Conservation (phyloP, 2,113 vertebrate genomes). For the Mesocricetus auratus region DNA sequence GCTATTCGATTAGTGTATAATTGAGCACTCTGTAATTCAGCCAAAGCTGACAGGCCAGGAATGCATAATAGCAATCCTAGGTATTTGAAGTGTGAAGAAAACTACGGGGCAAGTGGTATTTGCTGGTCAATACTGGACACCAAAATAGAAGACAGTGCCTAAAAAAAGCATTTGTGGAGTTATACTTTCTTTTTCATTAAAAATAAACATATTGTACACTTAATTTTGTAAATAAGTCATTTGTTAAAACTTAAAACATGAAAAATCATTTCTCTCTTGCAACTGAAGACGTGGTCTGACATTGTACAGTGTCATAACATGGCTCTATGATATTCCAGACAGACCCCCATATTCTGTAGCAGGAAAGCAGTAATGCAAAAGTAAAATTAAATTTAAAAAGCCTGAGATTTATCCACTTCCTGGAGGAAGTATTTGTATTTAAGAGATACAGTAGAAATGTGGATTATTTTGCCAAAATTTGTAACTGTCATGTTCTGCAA, state of each 20-base stretch:
- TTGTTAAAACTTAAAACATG: neutral
- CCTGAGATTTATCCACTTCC: neutral
- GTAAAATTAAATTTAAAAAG: neutral
- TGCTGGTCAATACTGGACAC: slow-evolving; percentile 78
- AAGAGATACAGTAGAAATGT: neutral
- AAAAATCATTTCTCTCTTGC: neutral
- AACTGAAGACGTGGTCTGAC: neutral
- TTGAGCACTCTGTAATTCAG: slow-evolving; percentile 93
- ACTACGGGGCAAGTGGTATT: slow-evolving; percentile 72
- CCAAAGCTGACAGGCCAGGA: slow-evolving; percentile 88
- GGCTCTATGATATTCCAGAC: neutral
- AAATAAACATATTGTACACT: neutral
- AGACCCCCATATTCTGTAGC: neutral
- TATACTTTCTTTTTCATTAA: neutral
- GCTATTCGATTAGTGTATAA: slow-evolving; percentile 97
- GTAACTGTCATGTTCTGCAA: too few species aligned
- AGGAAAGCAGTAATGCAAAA: neutral
- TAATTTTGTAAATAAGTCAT: slow-evolving; percentile 51
- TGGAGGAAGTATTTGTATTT: neutral
- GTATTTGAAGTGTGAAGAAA: slow-evolving; percentile 79
- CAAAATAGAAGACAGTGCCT: neutral
- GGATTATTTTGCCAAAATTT: neutral
- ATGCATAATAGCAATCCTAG: slow-evolving; percentile 86
- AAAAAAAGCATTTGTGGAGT: neutral
- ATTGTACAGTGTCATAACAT: neutral